Evolutionary conservation across 2,797 vertebrate genomes (phyloP).

Genomic region (Lacerta bilineata): DNA sequence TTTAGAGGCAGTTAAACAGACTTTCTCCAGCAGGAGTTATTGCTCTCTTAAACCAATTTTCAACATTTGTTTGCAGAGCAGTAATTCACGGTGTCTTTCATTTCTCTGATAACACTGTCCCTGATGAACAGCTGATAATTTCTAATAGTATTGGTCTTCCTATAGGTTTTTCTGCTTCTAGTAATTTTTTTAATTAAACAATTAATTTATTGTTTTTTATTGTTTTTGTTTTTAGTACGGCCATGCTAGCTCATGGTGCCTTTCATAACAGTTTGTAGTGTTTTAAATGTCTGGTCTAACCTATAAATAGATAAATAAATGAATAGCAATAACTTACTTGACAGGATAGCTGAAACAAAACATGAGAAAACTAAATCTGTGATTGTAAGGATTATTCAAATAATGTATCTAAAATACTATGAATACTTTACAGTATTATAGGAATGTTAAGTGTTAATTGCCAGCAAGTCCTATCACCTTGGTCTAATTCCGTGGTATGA

Average conservation of each 20-base stretch:
- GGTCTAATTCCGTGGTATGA: background rate
- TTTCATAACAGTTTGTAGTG: no score
- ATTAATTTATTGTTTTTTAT: no score
- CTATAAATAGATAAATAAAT: no score
- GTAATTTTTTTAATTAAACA: background rate
- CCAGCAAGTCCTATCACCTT: background rate
- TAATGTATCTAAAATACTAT: background rate
- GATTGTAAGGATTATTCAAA: background rate
- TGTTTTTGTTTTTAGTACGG: no score
- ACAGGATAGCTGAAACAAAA: background rate
- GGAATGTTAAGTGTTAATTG: background rate
- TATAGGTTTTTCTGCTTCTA: background rate
- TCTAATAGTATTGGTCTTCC: background rate
- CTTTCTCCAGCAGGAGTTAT: conserved; percentile 3
- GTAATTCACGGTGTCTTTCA: background rate
- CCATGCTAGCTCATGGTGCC: no score
- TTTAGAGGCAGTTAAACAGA: background rate
- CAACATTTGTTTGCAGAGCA: background rate
- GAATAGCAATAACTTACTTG: background rate
- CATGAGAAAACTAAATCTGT: background rate
- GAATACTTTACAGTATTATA: background rate
- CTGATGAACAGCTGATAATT: background rate
- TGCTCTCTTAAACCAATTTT: conserved; percentile 19
- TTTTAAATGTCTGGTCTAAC: no score
- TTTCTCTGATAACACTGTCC: background rate